Evolutionary conservation across 2,888 invertebrate species (phyloP), one percentile per base, ranked within the genome.

Genomic region (Chalcis sispes): DNA sequence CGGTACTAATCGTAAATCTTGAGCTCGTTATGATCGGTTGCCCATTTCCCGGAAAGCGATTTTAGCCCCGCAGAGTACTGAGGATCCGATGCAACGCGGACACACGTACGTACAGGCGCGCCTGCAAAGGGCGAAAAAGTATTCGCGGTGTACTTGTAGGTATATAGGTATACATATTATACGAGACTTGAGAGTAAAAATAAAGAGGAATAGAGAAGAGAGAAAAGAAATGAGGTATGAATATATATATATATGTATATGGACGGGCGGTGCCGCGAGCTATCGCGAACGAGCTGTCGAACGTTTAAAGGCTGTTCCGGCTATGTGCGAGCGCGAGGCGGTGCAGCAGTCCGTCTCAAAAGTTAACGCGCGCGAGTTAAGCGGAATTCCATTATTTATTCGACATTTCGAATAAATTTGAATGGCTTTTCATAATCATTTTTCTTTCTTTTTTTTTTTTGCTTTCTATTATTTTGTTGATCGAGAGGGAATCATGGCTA

Each of bases 41-140:
- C 70, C 3, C 25, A 79, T 81, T 86, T 86, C 86, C 81, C 61
- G 80, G 86, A 86, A 86, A 81, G 76, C 82, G 81, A 85, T 85
- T 86, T 85, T 83, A 82, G 83, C 81, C 73, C 46, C 71, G 59
- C 77, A 77, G 79, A 72, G 75, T 64, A 40, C 1, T 29, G 13
- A 10, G 10, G 46, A 46, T 5, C 8, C 2, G 2, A 15, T 15
- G 46, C 46, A 10, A 2, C n/a, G 13, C 4, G 13, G 46, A 46
- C 46, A 15, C 10, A 20, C 25, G 32, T n/a, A 50, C 56, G 61
- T 40, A 61, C 40, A 61, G 25, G n/a, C 42, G 52, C 62, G n/a
- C n/a, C n/a, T n/a, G n/a, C n/a, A 46, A 58, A 75, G 79, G 66
- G 56, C 20, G 67, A 48, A 66, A 66, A 65, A 73, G 48, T 36